Base-by-base conservation (phyloP, 2,888 invertebrate species). In the Phorcus lineatus region DNA sequence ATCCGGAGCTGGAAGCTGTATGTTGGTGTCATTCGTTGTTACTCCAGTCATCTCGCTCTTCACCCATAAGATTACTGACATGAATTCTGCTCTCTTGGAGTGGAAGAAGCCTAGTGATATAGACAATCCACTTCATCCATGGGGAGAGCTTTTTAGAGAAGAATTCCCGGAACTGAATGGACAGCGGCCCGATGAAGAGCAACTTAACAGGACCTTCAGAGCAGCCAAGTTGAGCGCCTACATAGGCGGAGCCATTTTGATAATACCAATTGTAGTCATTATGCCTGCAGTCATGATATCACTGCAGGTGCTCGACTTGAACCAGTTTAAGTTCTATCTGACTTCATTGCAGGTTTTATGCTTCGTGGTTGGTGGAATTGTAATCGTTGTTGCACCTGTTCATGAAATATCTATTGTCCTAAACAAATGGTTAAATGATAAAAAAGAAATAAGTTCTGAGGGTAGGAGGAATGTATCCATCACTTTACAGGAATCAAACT, bases 81-180 rank as follows among this genome's bases (percentile, higher is more conserved):
- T 52, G 6, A 81, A 74, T 16, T 89, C 88, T 77, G 83, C 74
- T 54, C 17, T 78, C 54, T 22, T 78, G n/a, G 89, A 89, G 80
- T 89, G 89, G 89, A 81, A 85, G 77, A 89, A 87, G 75, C 80
- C 88, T 11, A 81, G 88, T 0, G 86, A 86, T 52, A 90, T 90
- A 13, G 90, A 90, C 82, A 90, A 90, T 75, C 90, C 90, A 0
- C 84, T 90, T 2, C 81, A 84, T 47, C 88, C 90, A 0, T 90
- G 90, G 90, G 83, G 82, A 1, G 86, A 89, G 22, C 77, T 84
- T 3, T 88, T 86, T 75, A 80, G 81, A 17, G 88, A 90, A 17
- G 90, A 90, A 47, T 84, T 90, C 13, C 88, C 88, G 0, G 75
- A 85, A 4, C 76, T 90, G 11, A 67, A 78, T 28, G 78, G 80